phyloP scores from a whole-genome alignment of 1,140 invertebrate species.

The Rhopalosiphum padi region DNA sequence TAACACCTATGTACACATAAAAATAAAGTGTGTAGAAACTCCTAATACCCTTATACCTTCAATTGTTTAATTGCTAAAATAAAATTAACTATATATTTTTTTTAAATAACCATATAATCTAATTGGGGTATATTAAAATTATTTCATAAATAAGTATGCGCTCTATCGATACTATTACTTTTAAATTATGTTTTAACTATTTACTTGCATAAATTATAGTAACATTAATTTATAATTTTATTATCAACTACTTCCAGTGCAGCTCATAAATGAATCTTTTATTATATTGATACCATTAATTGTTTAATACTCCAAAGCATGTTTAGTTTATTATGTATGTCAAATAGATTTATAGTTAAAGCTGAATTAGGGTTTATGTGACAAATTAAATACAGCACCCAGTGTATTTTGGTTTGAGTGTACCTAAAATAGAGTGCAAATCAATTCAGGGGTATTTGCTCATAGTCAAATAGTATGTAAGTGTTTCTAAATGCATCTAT shows the following conservation, averaged over 20 bases:
- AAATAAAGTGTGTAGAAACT: too few species aligned
- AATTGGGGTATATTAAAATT: too few species aligned
- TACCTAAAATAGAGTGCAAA: neutral
- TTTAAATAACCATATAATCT: too few species aligned
- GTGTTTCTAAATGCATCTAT: neutral
- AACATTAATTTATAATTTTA: neutral
- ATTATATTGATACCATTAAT: neutral
- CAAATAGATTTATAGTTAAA: neutral
- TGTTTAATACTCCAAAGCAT: neutral
- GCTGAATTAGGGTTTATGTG: neutral
- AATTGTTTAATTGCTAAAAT: too few species aligned
- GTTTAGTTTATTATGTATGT: neutral
- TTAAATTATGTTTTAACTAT: too few species aligned
- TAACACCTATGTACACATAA: too few species aligned
- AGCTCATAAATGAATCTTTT: neutral
- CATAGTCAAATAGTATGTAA: neutral
- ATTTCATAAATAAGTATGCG: neutral
- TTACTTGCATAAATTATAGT: too few species aligned
- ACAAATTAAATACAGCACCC: neutral
- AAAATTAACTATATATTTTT: too few species aligned
- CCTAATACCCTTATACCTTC: too few species aligned
- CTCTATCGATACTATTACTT: too few species aligned
- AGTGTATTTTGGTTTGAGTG: neutral
- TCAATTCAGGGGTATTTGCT: neutral
- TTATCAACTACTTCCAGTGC: neutral